phyloP scores from a whole-genome alignment of 2,888 invertebrate species.

The Ectobius pallidus region DNA sequence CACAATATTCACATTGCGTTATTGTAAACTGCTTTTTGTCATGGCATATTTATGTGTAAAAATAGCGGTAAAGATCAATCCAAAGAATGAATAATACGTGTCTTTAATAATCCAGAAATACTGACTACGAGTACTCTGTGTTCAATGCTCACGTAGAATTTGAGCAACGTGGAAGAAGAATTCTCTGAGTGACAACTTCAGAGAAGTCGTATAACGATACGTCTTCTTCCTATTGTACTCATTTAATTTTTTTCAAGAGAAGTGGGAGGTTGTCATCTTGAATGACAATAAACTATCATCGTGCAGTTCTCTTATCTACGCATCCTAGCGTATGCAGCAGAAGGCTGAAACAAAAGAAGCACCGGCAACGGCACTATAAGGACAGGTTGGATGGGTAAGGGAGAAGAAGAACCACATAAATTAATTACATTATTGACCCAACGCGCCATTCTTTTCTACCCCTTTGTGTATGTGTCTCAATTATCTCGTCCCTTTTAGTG shows the following conservation, averaged over 20 bases:
- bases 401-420: constrained; percentile 41
- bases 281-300: too few relatives aligned
- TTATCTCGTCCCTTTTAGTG: constrained; percentile 35
- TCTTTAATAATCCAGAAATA: too few relatives aligned
- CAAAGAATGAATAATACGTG: too few relatives aligned
- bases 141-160: too few relatives aligned
- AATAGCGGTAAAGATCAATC: too few relatives aligned
- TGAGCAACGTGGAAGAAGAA: too few relatives aligned
- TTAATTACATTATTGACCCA: constrained; percentile 40
- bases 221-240: background rate
- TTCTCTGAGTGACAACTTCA: constrained; percentile 38
- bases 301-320: too few relatives aligned
- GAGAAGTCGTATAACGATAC: constrained; percentile 25
- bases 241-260: background rate
- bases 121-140: too few relatives aligned
- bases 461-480: constrained; percentile 39
- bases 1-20: too few relatives aligned
- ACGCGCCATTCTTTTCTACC: constrained; percentile 31
- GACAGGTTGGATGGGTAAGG: constrained; percentile 1
- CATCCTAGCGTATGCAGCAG: constrained; percentile 2
- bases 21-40: too few relatives aligned
- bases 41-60: too few relatives aligned
- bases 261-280: background rate
- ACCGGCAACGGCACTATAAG: background rate
- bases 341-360: constrained; percentile 3